Conservation (phyloP, 2,113 vertebrate species). For the Chauna torquata region DNA sequence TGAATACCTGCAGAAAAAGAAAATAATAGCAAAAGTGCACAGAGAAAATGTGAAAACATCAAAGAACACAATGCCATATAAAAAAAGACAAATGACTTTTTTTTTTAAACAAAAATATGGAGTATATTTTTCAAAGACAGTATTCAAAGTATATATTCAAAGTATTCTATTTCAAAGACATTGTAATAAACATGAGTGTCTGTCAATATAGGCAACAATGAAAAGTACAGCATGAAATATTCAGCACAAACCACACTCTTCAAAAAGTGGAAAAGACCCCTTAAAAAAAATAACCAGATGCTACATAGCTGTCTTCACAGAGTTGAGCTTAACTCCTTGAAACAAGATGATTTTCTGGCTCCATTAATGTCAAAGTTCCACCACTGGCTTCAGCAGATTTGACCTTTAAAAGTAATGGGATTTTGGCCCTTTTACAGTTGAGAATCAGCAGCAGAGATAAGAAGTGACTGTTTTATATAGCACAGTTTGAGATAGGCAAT, state of each 20-base stretch:
- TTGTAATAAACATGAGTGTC: not conserved
- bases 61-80: not conserved
- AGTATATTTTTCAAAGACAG: not conserved
- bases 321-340: not conserved
- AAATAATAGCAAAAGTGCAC: not conserved
- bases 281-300: not conserved
- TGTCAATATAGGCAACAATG: not conserved
- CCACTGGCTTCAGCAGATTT: not conserved
- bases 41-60: not conserved
- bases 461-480: not conserved
- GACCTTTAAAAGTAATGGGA: not conserved
- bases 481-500: not conserved
- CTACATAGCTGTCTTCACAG: not conserved
- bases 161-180: no score
- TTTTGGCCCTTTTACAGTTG: not conserved
- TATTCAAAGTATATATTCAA: no score
- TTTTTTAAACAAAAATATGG: not conserved
- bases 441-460: not conserved
- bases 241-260: not conserved
- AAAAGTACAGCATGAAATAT: not conserved
- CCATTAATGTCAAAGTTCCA: not conserved
- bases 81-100: not conserved
- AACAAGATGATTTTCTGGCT: not conserved
- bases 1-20: not conserved
- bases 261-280: not conserved